These are phyloP conservation scores for Aphelenchoides fujianensis DNA, from an alignment of 1,140 invertebrate genomes.

Conservation along the genomic window DNA sequence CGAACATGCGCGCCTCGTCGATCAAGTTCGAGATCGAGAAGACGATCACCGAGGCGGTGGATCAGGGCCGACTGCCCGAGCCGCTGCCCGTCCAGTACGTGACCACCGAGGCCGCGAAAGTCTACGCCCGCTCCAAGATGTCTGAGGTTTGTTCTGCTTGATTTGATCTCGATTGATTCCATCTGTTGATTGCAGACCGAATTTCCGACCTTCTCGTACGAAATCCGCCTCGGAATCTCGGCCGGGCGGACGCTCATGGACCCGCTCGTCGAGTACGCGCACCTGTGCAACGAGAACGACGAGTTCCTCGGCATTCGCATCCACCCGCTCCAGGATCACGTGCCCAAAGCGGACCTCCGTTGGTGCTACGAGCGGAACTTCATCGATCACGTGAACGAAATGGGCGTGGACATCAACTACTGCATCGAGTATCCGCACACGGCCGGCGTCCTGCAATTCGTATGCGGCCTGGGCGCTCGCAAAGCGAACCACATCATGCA, in stretches of 20 bases:
- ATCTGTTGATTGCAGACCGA: slow-evolving; percentile 48
- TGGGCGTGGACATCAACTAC: slow-evolving; percentile 95
- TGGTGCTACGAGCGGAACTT: slow-evolving; percentile 47
- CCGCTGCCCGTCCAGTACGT: slow-evolving; percentile 48
- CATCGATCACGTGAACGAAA: slow-evolving; percentile 64
- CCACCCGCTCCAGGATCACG: slow-evolving; percentile 74
- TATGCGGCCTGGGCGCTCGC: slow-evolving; percentile 90
- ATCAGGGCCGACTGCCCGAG: slow-evolving; percentile 23
- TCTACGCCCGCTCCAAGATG: slow-evolving; percentile 45
- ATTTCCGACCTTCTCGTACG: slow-evolving; percentile 49
- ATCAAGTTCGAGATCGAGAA: slow-evolving; percentile 46
- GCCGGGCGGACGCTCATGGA: slow-evolving; percentile 87
- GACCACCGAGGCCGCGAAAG: slow-evolving; percentile 48
- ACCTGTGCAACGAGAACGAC: slow-evolving; percentile 87
- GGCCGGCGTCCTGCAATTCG: slow-evolving; percentile 80
- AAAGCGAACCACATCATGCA: slow-evolving; percentile 87
- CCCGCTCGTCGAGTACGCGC: slow-evolving; percentile 89
- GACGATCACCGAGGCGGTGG: slow-evolving; percentile 30
- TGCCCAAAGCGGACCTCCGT: slow-evolving; percentile 40
- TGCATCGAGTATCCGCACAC: slow-evolving; percentile 82
- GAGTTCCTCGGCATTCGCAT: slow-evolving; percentile 90
- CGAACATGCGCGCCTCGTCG: slow-evolving; percentile 68
- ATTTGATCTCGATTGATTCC: background rate
- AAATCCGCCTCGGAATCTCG: slow-evolving; percentile 71
- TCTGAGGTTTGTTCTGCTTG: background rate